These are phyloP conservation scores for Xerus inauris DNA, from an alignment of 2,113 vertebrate species.

Conservation along the genomic window DNA sequence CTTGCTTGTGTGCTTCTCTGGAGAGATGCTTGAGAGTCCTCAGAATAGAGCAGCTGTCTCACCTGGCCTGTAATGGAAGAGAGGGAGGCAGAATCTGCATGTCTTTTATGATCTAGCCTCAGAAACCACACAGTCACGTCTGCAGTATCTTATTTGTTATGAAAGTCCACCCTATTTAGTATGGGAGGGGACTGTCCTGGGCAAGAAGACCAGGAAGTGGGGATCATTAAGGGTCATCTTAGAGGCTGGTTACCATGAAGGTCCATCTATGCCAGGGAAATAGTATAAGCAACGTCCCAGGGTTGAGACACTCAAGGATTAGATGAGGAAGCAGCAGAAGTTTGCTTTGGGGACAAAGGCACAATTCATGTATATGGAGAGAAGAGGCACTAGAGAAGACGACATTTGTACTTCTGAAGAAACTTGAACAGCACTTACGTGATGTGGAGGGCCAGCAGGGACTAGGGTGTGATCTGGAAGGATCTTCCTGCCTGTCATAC, in stretches of 20 bases:
- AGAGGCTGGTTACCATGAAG: not conserved
- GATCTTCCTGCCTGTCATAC: not conserved
- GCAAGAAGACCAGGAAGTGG: not conserved
- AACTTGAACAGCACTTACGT: not conserved
- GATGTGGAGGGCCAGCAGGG: not conserved
- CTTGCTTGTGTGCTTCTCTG: not conserved
- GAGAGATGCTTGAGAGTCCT: not conserved
- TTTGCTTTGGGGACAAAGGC: not conserved
- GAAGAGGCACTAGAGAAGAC: not conserved
- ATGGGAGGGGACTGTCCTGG: not conserved
- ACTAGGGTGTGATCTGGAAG: not conserved
- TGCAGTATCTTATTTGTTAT: not conserved
- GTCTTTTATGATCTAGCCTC: not conserved
- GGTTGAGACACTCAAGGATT: not conserved
- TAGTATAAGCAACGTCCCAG: not conserved
- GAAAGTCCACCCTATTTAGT: not conserved
- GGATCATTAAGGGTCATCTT: too few relatives aligned
- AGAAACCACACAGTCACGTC: not conserved
- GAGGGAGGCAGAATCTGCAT: not conserved
- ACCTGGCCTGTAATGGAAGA: too few relatives aligned
- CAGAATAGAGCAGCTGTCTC: not conserved
- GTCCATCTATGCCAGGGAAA: not conserved
- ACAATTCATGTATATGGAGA: not conserved
- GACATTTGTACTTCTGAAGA: not conserved
- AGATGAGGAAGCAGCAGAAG: not conserved